A percentile compares a stretch with the other conserved stretches of the same genome.
Conservation (phyloP, 1,140 invertebrate genomes). For the Oncopodura yosiiana region DNA sequence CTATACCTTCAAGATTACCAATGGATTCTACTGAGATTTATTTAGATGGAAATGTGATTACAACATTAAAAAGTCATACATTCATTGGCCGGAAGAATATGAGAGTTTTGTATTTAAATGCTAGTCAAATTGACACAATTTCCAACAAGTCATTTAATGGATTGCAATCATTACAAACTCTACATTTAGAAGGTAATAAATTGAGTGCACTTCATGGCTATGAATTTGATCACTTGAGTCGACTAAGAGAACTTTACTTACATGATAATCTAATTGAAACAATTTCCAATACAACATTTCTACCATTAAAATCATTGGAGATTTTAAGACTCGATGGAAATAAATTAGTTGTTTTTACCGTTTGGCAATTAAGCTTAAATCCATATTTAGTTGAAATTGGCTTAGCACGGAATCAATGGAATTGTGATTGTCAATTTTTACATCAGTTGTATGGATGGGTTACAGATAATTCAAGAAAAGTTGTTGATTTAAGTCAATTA, state of each 20-base stretch:
- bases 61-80: conserved; percentile 71
- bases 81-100: conserved; percentile 88
- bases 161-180: conserved; percentile 62
- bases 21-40: conserved; percentile 91
- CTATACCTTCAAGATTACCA: conserved; percentile 72
- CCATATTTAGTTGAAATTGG: conserved; percentile 57
- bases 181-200: conserved; percentile 77
- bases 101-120: conserved; percentile 62
- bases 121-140: conserved; percentile 70
- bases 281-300: conserved; percentile 70
- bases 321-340: conserved; percentile 75
- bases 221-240: conserved; percentile 75
- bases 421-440: conserved; percentile 78
- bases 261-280: conserved; percentile 71
- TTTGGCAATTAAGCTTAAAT: conserved; percentile 71
- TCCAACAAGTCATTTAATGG: conserved; percentile 88
- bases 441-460: conserved; percentile 49
- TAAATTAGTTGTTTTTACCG: conserved; percentile 63
- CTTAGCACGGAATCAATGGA: conserved; percentile 73
- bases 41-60: conserved; percentile 78
- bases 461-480: conserved; percentile 60
- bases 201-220: conserved; percentile 69
- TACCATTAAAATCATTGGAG: conserved; percentile 64
- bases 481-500: conserved; percentile 63
- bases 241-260: conserved; percentile 71